These are phyloP conservation scores for Esox niger DNA, from an alignment of 2,113 vertebrate genomes.

Conservation along the genomic window DNA sequence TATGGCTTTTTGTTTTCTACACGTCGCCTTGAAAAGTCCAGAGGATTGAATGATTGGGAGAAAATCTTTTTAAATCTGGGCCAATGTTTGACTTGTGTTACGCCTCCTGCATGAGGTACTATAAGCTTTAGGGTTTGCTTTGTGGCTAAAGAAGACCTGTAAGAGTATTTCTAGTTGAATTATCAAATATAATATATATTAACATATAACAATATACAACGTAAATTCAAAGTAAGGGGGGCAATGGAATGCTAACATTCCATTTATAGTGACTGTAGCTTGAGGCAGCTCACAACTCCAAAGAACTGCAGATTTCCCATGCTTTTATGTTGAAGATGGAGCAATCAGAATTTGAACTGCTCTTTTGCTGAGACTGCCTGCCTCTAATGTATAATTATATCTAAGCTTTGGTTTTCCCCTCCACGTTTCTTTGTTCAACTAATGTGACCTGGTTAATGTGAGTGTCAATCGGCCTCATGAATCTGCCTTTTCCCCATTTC, in stretches of 20 bases:
- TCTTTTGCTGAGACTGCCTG: slow-evolving; percentile 30
- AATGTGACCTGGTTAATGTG: slow-evolving; percentile 40
- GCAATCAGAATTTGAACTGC: slow-evolving; percentile 41
- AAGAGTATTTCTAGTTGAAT: neutral
- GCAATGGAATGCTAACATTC: neutral
- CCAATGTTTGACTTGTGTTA: neutral
- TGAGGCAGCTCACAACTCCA: neutral
- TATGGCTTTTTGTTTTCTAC: neutral
- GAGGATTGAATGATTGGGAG: neutral
- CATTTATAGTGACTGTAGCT: neutral
- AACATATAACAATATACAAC: too few species aligned
- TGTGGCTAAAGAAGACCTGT: neutral
- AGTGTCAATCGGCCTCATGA: slow-evolving; percentile 40
- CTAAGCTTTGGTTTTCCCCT: slow-evolving; percentile 10
- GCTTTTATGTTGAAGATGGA: neutral
- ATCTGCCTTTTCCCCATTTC: slow-evolving; percentile 28
- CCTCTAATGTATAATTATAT: slow-evolving; percentile 49
- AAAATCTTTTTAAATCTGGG: neutral
- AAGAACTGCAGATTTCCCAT: neutral
- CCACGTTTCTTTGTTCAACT: slow-evolving; percentile 36
- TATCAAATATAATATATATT: neutral
- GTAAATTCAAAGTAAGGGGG: neutral
- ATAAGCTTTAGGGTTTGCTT: neutral
- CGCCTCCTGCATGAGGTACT: neutral
- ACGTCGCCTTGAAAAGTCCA: neutral